Evolutionary conservation across 1,140 invertebrate genomes (phyloP).

Genomic region (Nebria ingens): DNA sequence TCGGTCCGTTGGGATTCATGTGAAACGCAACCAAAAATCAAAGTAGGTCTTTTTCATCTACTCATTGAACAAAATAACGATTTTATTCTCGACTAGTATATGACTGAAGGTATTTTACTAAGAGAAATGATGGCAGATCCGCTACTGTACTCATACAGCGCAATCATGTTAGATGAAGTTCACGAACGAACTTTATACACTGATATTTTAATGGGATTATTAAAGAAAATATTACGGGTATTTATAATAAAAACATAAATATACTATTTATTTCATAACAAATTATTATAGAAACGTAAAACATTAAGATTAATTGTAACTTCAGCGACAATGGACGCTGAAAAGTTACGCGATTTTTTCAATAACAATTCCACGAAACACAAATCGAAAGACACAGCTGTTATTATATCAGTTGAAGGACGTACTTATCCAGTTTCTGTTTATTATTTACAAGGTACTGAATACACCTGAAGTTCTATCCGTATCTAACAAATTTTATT

Average conservation of each 20-base stretch:
- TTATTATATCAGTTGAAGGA: slow-evolving; percentile 82
- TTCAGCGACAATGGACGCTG: slow-evolving; percentile 92
- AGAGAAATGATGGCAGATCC: slow-evolving; percentile 94
- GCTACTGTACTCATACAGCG: slow-evolving; percentile 75
- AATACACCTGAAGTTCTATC: neutral
- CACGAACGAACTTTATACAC: slow-evolving; percentile 90
- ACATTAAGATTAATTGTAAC: slow-evolving; percentile 81
- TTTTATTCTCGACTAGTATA: slow-evolving; percentile 53
- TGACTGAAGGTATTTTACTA: slow-evolving; percentile 93
- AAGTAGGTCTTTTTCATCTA: no score
- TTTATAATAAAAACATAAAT: slow-evolving; percentile 17
- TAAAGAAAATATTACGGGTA: slow-evolving; percentile 84
- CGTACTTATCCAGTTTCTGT: slow-evolving; percentile 80
- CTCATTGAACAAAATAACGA: neutral
- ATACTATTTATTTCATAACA: slow-evolving; percentile 7
- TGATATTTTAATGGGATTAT: slow-evolving; percentile 86
- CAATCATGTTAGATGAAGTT: slow-evolving; percentile 92
- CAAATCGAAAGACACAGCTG: slow-evolving; percentile 54
- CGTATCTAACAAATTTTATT: slow-evolving; percentile 4
- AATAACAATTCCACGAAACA: slow-evolving; percentile 54
- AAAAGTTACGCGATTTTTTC: slow-evolving; percentile 80
- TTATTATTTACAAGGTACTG: slow-evolving; percentile 63
- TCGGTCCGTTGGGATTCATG: slow-evolving; percentile 85
- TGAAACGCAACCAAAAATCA: slow-evolving; percentile 68
- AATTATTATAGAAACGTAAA: slow-evolving; percentile 62